Percentiles rank a stretch among this genome's conserved stretches.
phyloP scores from a whole-genome alignment of 1,140 invertebrate species.

The Brachystomella parvula region DNA sequence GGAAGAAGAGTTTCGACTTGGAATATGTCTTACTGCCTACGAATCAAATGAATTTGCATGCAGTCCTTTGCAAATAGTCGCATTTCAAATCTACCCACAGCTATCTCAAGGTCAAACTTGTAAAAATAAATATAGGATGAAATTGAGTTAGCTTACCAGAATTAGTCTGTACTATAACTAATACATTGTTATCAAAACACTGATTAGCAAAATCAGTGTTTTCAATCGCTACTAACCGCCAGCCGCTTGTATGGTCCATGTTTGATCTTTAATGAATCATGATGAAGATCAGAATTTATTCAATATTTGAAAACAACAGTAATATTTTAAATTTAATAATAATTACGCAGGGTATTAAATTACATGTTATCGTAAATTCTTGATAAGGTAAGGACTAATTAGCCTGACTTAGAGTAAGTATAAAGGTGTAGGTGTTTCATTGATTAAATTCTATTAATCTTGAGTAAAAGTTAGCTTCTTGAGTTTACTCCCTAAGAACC shows the following conservation, averaged over 20 bases:
- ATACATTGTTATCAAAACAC: too few species aligned
- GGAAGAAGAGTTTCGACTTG: too few species aligned
- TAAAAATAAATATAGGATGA: too few species aligned
- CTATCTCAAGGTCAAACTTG: too few species aligned
- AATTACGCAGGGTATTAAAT: not conserved
- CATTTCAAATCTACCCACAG: too few species aligned
- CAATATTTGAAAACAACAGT: conserved; percentile 3
- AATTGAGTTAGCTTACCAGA: too few species aligned
- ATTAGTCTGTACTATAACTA: too few species aligned
- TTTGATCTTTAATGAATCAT: not conserved
- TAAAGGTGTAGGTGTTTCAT: conserved; percentile 1
- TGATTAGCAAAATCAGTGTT: too few species aligned
- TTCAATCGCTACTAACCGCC: too few species aligned
- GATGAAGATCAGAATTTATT: not conserved
- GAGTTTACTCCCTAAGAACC: not conserved
- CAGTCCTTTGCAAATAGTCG: too few species aligned
- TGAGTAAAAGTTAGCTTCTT: not conserved
- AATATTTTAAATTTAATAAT: not conserved
- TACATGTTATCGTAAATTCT: not conserved
- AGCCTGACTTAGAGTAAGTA: not conserved
- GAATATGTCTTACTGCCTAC: too few species aligned
- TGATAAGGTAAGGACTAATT: not conserved
- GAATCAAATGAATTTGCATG: too few species aligned
- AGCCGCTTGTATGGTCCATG: not conserved
- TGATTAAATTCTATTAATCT: not conserved